Evolutionary conservation across 1,140 invertebrate species (phyloP), one percentile per base, ranked within the genome.

Genomic region (Drosophila subpulchrella): DNA sequence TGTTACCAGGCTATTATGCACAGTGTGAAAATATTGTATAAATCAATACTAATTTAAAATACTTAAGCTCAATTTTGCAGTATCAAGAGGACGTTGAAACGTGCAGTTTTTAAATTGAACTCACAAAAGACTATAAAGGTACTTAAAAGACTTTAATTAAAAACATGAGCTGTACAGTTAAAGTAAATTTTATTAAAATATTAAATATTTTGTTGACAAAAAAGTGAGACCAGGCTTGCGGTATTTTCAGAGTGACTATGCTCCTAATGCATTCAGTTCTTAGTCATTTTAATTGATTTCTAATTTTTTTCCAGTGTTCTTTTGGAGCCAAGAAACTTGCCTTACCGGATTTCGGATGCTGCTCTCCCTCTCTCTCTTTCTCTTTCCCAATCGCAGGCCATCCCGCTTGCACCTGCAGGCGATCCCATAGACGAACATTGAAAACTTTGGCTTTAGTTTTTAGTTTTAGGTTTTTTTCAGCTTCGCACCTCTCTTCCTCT

Each of bases 301-400:
- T 4, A 2, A 44, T 10, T 44, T 44, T 44, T 10, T 41, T 13
- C n/a, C 42, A 62, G 65, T 68, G 58, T 32, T 15, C 32, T 17
- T 34, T 11, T 77, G 75, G 53, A 78, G 72, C 73, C 67, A 85
- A 85, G 77, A 88, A 88, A 88, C 84, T 88, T 89, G 83, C 83
- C 65, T 84, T 88, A 88, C 83, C 80, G 80, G 83, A 88, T 88
- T 88, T 89, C 46, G 84, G 80, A 89, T 89, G 76, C 84, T 89
- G 83, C 57, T 58, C 42, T 11, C 42, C 58, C 54, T 34, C 32
- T 38, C 27, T 12, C 15, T 53, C 11, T 27, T 11, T 10, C 38
- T 13, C 47, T 38, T 44, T 27, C 32, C 27, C 39, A 12, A 46
- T 15, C 17, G 2, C 39, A n/a, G 8, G 3, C 54, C 30, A 34